phyloP scores from a whole-genome alignment of 2,888 invertebrate species.

The Lobophora halterata region DNA sequence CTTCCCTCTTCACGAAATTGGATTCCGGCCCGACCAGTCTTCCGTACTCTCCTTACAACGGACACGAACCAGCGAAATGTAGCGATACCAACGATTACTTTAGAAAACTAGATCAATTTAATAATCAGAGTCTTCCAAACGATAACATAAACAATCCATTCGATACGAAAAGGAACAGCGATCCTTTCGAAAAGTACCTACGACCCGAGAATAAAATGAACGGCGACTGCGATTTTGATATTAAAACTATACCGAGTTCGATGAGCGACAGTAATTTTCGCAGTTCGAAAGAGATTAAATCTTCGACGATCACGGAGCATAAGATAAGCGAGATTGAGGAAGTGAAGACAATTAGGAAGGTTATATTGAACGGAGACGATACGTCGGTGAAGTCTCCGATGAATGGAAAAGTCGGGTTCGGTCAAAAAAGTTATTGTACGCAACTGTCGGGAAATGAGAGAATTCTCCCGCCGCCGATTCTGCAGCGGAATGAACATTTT shows the following conservation, averaged over 20 bases:
- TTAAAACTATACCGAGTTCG: slow-evolving; percentile 54
- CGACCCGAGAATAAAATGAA: slow-evolving; percentile 49
- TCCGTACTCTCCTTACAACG: slow-evolving; percentile 46
- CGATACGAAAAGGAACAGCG: slow-evolving; percentile 56
- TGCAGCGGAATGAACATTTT: slow-evolving; percentile 40
- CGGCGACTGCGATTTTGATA: slow-evolving; percentile 44
- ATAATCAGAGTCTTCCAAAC: slow-evolving; percentile 47
- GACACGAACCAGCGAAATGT: slow-evolving; percentile 38
- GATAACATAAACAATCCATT: slow-evolving; percentile 61
- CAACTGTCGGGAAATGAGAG: slow-evolving; percentile 38
- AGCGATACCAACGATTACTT: slow-evolving; percentile 45
- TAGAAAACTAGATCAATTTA: slow-evolving; percentile 41
- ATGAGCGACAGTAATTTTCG: slow-evolving; percentile 63
- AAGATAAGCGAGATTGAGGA: slow-evolving; percentile 71
- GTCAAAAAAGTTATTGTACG: slow-evolving; percentile 27
- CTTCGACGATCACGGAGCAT: slow-evolving; percentile 66
- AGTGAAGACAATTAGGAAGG: slow-evolving; percentile 73
- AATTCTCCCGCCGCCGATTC: slow-evolving; percentile 38
- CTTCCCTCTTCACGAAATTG: slow-evolving; percentile 48
- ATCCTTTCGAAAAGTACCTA: slow-evolving; percentile 65
- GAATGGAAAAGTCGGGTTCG: slow-evolving; percentile 24
- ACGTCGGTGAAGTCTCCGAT: slow-evolving; percentile 20
- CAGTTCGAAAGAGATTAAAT: slow-evolving; percentile 61
- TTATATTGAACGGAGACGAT: slow-evolving; percentile 61
- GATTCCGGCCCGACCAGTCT: slow-evolving; percentile 54